phyloP scores from a whole-genome alignment of 92 coral and sea anemone genomes.

The Porites divaricata region DNA sequence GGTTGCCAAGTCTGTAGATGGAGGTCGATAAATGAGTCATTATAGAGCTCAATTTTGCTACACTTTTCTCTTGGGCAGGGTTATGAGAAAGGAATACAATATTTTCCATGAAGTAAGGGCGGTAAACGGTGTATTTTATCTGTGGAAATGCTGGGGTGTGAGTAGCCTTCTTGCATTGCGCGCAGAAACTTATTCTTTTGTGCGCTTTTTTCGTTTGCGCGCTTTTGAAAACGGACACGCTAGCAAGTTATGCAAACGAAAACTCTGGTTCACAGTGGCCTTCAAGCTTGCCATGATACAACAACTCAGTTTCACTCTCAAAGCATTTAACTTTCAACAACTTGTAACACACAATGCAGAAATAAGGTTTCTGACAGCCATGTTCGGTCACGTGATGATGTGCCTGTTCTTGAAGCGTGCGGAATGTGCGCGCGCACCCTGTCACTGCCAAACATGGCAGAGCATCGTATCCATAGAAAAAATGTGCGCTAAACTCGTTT shows the following conservation, averaged over 20 bases:
- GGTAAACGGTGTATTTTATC: too few species aligned
- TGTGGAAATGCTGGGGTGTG: too few species aligned
- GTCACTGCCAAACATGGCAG: slow-evolving; percentile 86
- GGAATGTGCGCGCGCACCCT: slow-evolving; percentile 82
- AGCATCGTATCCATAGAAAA: slow-evolving; percentile 79
- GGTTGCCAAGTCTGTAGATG: too few species aligned
- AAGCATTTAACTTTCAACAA: slow-evolving; percentile 72
- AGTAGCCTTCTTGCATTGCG: too few species aligned
- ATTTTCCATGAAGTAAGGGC: too few species aligned
- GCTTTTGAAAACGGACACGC: background rate
- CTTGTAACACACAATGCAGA: slow-evolving; percentile 84
- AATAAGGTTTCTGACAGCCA: slow-evolving; percentile 83
- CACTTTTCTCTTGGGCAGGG: too few species aligned
- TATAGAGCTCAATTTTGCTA: too few species aligned
- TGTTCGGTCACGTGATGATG: slow-evolving; percentile 94
- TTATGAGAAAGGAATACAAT: too few species aligned
- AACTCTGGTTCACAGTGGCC: slow-evolving; percentile 95
- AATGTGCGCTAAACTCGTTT: slow-evolving; percentile 74
- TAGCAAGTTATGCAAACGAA: slow-evolving; percentile 45
- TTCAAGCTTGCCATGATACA: slow-evolving; percentile 79
- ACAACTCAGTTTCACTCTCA: slow-evolving; percentile 81
- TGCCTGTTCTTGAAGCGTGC: slow-evolving; percentile 83
- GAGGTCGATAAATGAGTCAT: too few species aligned
- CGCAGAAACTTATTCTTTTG: too few species aligned
- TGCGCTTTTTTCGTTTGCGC: background rate